phyloP scores from a whole-genome alignment of 2,113 vertebrate species.

The Garra rufa region DNA sequence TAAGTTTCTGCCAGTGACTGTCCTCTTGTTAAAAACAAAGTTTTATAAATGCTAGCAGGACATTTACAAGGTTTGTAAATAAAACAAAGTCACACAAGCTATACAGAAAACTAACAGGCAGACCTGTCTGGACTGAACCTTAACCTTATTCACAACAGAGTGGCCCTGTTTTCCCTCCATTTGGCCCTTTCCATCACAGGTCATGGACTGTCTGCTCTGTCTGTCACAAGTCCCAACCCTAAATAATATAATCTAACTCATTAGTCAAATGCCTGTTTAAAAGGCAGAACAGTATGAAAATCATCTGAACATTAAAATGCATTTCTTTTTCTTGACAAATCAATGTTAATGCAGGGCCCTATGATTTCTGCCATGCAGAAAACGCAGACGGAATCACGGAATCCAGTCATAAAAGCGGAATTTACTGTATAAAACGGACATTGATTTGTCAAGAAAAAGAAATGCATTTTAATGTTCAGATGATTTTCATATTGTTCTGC shows the following conservation, averaged over 20 bases:
- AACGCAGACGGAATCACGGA: no score
- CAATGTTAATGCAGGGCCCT: neutral
- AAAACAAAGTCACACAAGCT: neutral
- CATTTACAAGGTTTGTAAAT: constrained; percentile 5
- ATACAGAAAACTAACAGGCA: neutral
- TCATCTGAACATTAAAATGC: neutral
- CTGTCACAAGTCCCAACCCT: neutral
- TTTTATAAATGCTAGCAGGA: constrained; percentile 28
- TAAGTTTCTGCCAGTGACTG: constrained; percentile 15
- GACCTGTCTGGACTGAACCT: constrained; percentile 10
- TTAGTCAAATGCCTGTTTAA: neutral
- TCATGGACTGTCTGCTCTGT: neutral
- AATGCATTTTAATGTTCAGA: neutral
- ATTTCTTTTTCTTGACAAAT: neutral
- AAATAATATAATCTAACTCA: neutral
- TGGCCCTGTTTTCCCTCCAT: neutral
- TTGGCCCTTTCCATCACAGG: neutral
- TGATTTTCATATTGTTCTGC: neutral
- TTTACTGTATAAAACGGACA: neutral
- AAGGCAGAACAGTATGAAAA: neutral
- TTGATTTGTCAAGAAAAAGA: neutral
- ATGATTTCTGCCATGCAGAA: no score
- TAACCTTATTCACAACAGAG: neutral
- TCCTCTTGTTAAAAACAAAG: constrained; percentile 14
- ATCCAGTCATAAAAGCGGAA: no score